Conservation (phyloP, 2,797 vertebrate genomes). For the Argentina silus region DNA sequence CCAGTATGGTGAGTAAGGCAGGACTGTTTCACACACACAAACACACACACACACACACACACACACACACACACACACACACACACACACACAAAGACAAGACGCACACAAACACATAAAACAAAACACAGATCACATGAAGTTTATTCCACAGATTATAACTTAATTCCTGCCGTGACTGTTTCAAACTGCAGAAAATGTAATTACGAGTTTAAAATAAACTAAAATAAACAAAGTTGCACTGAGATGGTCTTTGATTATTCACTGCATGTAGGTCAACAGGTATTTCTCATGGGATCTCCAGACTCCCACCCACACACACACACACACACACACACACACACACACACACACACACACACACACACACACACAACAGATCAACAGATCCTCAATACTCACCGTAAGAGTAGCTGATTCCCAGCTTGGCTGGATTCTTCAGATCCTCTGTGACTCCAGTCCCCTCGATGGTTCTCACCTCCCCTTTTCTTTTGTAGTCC, state of each 20-base stretch:
- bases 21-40: conserved; percentile 69
- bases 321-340: not conserved
- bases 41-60: not conserved
- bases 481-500: conserved; percentile 77
- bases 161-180: no score
- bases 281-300: no score
- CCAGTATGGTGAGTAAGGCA: conserved; percentile 88
- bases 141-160: no score
- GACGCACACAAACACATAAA: not conserved
- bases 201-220: no score
- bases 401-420: not conserved
- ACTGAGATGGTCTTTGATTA: no score
- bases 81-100: no score
- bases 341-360: not conserved
- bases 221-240: no score
- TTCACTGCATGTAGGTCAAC: no score
- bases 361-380: not conserved
- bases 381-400: not conserved
- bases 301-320: no score
- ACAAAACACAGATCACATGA: conserved; percentile 4
- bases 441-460: conserved; percentile 78
- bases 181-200: no score
- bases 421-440: conserved; percentile 87
- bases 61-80: conserved; percentile 1
- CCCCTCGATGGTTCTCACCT: conserved; percentile 80